These are phyloP conservation scores for Alaudala cheleensis DNA, from an alignment of 2,113 vertebrate species.

Conservation along the genomic window DNA sequence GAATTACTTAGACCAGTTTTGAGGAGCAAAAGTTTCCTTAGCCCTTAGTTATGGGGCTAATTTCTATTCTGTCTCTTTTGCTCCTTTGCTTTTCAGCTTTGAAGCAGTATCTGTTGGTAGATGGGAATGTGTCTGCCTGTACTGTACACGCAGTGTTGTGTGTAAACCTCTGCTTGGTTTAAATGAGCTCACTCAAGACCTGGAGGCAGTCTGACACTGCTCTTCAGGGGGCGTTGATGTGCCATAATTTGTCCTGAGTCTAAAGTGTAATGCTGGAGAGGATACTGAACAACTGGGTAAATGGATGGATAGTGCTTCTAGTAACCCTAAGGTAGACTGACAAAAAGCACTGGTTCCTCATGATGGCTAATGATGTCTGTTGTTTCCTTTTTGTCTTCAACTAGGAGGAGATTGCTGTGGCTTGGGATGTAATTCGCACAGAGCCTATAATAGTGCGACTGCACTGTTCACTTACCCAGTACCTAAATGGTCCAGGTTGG, in stretches of 20 bases:
- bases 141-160: not conserved
- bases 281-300: not conserved
- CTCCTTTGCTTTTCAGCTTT: not conserved
- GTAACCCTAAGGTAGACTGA: not conserved
- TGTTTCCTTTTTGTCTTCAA: conserved; percentile 41
- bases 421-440: conserved; percentile 89
- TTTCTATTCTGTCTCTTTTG: not conserved
- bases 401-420: conserved; percentile 91
- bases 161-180: not conserved
- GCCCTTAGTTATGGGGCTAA: not conserved
- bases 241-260: not conserved
- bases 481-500: conserved; percentile 89
- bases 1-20: not conserved
- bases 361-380: not conserved
- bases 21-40: not conserved
- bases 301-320: not conserved
- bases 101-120: not conserved
- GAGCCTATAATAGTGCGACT: conserved; percentile 89
- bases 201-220: not conserved
- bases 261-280: not conserved
- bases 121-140: not conserved
- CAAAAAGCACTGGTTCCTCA: not conserved
- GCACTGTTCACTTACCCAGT: conserved; percentile 90
- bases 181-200: not conserved
- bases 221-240: fast-evolving